A percentile compares a stretch with the other conserved stretches of the same genome.
phyloP scores from a whole-genome alignment of 2,888 invertebrate species.

The Drosophila anomalipes region DNA sequence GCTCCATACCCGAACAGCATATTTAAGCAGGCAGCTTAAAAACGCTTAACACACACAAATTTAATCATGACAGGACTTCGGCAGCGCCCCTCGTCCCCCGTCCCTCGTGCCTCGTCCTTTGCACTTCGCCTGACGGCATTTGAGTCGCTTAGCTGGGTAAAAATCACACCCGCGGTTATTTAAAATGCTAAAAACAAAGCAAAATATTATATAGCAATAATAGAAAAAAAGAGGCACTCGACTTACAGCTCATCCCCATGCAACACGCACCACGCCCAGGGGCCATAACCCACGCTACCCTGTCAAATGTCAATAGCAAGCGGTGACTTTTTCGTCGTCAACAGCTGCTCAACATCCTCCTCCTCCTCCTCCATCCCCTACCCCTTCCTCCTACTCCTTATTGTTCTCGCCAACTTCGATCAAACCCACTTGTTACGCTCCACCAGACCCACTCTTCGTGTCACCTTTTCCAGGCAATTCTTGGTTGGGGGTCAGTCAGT shows the following conservation, averaged over 20 bases:
- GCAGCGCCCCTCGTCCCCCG: slow-evolving; percentile 12
- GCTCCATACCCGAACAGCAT: slow-evolving; percentile 61
- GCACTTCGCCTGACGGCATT: slow-evolving; percentile 28
- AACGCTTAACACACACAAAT: slow-evolving; percentile 69
- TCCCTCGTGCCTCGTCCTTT: background rate
- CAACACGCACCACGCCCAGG: slow-evolving; percentile 27
- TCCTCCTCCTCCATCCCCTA: background rate
- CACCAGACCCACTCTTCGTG: background rate
- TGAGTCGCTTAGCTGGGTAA: slow-evolving; percentile 44
- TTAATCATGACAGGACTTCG: slow-evolving; percentile 64
- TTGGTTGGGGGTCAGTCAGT: slow-evolving; percentile 45
- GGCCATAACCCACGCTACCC: slow-evolving; percentile 54
- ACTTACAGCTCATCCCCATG: slow-evolving; percentile 28
- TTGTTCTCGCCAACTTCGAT: slow-evolving; percentile 9
- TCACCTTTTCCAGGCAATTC: background rate
- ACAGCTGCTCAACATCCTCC: slow-evolving; percentile 59
- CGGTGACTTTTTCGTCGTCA: slow-evolving; percentile 51
- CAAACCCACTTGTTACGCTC: background rate
- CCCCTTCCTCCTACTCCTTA: background rate
- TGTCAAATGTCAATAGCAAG: slow-evolving; percentile 83
- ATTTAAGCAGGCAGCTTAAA: slow-evolving; percentile 70
- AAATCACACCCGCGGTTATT: slow-evolving; percentile 82
- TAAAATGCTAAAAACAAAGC: slow-evolving; percentile 75
- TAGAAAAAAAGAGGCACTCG: slow-evolving; percentile 37
- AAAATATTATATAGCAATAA: slow-evolving; percentile 71